These are phyloP conservation scores for Synergus japonicus DNA, from an alignment of 2,888 invertebrate species.

Conservation along the genomic window DNA sequence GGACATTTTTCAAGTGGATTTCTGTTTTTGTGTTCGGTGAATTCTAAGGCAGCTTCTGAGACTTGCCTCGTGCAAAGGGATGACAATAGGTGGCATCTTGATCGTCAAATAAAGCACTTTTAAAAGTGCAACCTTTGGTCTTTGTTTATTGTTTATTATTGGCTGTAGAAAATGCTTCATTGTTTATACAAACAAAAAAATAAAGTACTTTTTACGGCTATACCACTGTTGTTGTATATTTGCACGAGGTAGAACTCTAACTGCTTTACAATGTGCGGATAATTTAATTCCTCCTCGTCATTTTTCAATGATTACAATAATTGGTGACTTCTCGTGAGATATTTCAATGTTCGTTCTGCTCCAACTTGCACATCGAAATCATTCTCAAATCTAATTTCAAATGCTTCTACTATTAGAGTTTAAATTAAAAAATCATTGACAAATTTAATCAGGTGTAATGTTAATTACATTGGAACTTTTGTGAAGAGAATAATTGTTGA, in stretches of 20 bases:
- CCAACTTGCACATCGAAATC: constrained; percentile 60
- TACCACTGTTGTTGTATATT: not conserved
- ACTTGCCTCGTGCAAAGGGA: constrained; percentile 8
- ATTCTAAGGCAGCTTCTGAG: not conserved
- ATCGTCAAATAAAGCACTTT: not conserved
- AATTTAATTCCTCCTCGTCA: constrained; percentile 51
- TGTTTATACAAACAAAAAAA: not conserved
- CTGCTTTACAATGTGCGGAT: constrained; percentile 34
- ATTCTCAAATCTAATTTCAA: not conserved
- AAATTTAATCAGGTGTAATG: not conserved
- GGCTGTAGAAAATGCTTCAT: not conserved
- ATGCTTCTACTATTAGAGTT: not conserved
- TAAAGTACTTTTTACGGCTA: not conserved
- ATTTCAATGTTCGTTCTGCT: constrained; percentile 67
- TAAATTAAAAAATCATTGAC: not conserved
- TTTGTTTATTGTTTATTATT: not conserved
- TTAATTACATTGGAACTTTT: not conserved
- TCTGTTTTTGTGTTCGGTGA: constrained; percentile 29
- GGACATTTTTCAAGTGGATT: constrained; percentile 55
- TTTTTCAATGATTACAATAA: constrained; percentile 67
- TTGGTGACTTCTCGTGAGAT: constrained; percentile 73
- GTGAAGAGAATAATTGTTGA: constrained; percentile 45
- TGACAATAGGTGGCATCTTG: not conserved
- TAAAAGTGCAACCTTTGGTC: not conserved
- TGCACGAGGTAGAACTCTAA: constrained; percentile 28